phyloP scores from a whole-genome alignment of 2,797 vertebrate species.

The Cyclura pinguis region DNA sequence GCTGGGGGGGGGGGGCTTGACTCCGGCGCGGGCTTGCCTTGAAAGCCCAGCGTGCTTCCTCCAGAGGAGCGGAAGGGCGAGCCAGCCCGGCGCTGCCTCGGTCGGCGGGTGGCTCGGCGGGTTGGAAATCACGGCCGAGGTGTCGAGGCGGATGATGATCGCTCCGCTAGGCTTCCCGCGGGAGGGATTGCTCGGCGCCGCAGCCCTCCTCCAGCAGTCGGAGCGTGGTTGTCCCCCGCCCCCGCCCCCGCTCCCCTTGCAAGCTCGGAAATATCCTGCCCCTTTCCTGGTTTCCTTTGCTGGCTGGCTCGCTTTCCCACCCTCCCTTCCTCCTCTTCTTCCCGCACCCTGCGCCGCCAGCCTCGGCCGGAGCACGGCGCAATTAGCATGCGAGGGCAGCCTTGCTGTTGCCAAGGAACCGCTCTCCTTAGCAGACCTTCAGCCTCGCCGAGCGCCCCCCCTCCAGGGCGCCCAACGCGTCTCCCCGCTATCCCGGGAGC shows the following conservation, averaged over 20 bases:
- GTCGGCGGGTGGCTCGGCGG: neutral
- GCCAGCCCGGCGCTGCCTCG: too few relatives aligned
- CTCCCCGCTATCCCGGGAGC: slow-evolving; percentile 8
- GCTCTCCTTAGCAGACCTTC: slow-evolving; percentile 40
- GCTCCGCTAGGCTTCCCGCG: neutral
- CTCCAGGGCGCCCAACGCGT: neutral
- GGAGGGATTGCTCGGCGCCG: neutral
- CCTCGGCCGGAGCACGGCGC: slow-evolving; percentile 28
- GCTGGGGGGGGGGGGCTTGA: slow-evolving; percentile 55
- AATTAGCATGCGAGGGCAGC: slow-evolving; percentile 39
- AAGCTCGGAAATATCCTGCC: neutral
- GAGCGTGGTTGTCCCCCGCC: slow-evolving; percentile 6
- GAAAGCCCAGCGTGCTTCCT: neutral
- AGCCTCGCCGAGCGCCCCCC: neutral
- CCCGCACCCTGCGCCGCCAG: slow-evolving; percentile 3
- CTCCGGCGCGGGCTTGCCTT: neutral
- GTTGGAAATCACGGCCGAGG: slow-evolving; percentile 19
- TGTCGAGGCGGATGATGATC: neutral
- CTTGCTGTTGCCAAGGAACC: slow-evolving; percentile 43
- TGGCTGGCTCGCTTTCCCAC: too few relatives aligned
- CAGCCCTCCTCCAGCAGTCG: neutral
- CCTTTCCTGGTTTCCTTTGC: neutral
- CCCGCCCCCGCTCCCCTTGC: neutral
- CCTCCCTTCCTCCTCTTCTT: neutral
- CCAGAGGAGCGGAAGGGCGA: neutral